Evolutionary conservation across 2,888 invertebrate species (phyloP), one percentile per base, ranked within the genome.

Genomic region (Brenthis hecate): DNA sequence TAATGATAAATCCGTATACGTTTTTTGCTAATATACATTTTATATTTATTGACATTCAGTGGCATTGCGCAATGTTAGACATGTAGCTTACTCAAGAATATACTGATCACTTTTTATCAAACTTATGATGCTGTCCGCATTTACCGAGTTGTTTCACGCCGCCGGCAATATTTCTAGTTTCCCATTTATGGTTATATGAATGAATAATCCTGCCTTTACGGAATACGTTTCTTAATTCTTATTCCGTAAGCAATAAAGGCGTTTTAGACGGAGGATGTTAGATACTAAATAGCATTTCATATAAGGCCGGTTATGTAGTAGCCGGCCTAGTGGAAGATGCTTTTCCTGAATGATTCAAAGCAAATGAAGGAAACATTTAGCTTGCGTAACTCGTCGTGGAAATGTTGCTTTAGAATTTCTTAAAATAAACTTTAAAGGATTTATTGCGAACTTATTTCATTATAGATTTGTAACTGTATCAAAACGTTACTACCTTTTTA

Each of bases 91-190:
- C 62, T 56, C 51, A 61, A 65, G 65, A 50, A 66, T 58, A 69
- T 54, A 66, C 56, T 71, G 68, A 68, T 66, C 50, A 68, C 60
- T 70, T 70, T 72, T 75, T 76, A 73, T 72, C 71, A 75, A 83
- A 82, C 83, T 81, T 86, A 82, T 82, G 81, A 84, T 81, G 79
- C 73, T 81, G 81, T 85, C 81, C 81, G 81, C 89, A 85, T 89
- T 86, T 82, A 81, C 78, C 76, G 77, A 79, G 78, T 75, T 72
- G 81, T 78, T 80, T 80, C 76, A 76, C 78, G 74, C 75, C 69
- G 72, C 72, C 71, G 74, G 77, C 75, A 75, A 80, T 80, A 77
- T 78, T 75, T 77, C 79, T 76, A 75, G 75, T 74, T 73, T 74
- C 55, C 87, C 85, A 75, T 88, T 80, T 86, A 88, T 77, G 87